Evolutionary conservation across 2,113 vertebrate genomes (phyloP), one percentile per base, ranked within the genome.

Genomic region (Xenotilapia longispinis): DNA sequence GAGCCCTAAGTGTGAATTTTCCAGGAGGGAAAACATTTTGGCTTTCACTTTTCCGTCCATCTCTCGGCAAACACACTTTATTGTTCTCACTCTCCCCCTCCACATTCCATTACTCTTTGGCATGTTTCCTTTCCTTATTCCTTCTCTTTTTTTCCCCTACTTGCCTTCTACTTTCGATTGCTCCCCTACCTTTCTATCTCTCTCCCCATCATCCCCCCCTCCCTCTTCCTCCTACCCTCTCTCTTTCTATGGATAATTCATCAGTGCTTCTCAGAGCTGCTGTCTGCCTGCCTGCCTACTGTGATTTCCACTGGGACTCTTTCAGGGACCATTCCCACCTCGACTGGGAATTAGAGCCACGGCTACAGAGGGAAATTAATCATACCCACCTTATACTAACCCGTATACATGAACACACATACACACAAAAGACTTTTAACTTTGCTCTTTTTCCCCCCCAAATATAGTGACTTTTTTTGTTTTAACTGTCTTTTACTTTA

Each of bases 241-340:
- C 54, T 33, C 54, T 83, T 83, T 87, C 91, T 75, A 94, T 95
- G 93, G 94, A 95, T 95, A 95, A 95, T 95, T 95, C 93, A 95
- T 95, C 93, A 94, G 93, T 92, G 90, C 90, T 95, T 92, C 91
- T 95, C 90, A 89, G 88, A 92, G 91, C 92, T 88, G 89, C 91
- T 93, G 93, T 90, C 93, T 92, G 92, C 91, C 87, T 88, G 88
- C 89, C 90, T 94, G 92, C 95, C 89, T 87, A 60, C 94, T 90
- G 92, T 96, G 94, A 97, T 97, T 97, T 97, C 96, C 96, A 96
- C 94, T 68, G 95, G 96, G 96, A 96, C 93, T 87, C 86, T 93
- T 95, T 93, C 91, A 91, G 92, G 89, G 93, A 91, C 93, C 89
- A 93, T 93, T 95, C 95, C 91, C 87, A 91, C 83, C 93, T 95